These are phyloP conservation scores for Periplaneta americana DNA, from an alignment of 1,140 invertebrate species.

Conservation along the genomic window DNA sequence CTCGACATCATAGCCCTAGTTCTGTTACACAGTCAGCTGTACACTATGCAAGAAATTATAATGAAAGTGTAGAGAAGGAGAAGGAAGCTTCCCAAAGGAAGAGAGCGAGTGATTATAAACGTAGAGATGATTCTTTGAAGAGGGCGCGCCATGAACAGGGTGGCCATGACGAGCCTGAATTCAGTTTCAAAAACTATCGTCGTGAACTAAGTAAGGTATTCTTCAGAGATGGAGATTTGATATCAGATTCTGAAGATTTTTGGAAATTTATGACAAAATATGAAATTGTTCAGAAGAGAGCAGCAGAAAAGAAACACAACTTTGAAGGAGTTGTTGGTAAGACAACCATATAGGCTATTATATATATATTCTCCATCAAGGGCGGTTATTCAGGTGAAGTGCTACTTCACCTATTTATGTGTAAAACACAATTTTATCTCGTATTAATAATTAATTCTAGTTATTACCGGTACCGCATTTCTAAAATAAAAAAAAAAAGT, in stretches of 20 bases:
- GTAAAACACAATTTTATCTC: too few relatives aligned
- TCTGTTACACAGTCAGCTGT: neutral
- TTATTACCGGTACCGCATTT: neutral
- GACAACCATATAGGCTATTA: neutral
- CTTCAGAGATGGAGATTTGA: neutral
- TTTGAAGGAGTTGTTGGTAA: neutral
- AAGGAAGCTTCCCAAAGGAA: too few relatives aligned
- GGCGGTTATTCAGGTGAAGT: neutral
- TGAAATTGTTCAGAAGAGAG: conserved; percentile 8
- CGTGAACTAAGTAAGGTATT: neutral
- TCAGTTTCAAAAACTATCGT: neutral
- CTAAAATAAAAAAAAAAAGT: neutral
- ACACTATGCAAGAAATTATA: neutral
- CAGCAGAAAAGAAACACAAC: neutral
- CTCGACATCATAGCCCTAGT: neutral
- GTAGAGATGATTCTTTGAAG: neutral
- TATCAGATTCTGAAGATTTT: conserved; percentile 1
- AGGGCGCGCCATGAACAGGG: neutral
- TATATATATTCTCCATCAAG: neutral
- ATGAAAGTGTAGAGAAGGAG: neutral
- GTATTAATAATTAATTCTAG: too few relatives aligned
- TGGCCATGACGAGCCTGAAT: neutral
- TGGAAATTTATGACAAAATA: conserved; percentile 9
- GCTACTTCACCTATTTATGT: neutral
- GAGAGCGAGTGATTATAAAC: neutral